Conservation (phyloP, 2,888 invertebrate genomes). For the Drosophila hamatofila region DNA sequence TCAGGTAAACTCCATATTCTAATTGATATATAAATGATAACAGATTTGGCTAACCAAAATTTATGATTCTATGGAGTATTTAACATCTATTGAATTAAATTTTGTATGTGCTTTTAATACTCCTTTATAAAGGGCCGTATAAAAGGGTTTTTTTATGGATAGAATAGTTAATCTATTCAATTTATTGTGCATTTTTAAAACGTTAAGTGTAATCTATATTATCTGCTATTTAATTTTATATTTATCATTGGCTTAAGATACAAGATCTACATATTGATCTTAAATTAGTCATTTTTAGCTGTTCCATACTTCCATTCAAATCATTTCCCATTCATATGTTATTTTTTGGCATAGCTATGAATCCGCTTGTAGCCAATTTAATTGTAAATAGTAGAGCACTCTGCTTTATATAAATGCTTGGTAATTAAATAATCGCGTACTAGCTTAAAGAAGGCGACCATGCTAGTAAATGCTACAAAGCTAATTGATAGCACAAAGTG, state of each 20-base stretch:
- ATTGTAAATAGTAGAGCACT: constrained; percentile 63
- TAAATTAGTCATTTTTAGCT: background rate
- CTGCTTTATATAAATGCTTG: constrained; percentile 90
- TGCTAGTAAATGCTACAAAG: constrained; percentile 94
- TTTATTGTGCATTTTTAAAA: background rate
- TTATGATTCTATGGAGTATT: too few species aligned
- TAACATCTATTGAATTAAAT: too few species aligned
- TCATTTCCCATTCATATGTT: background rate
- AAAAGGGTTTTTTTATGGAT: too few species aligned
- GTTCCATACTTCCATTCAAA: constrained; percentile 1
- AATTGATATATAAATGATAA: background rate
- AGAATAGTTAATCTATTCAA: background rate
- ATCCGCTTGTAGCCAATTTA: constrained; percentile 7
- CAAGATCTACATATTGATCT: background rate
- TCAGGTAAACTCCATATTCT: background rate
- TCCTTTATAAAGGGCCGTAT: too few species aligned
- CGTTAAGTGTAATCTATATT: background rate
- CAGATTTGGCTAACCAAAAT: background rate
- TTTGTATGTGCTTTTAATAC: too few species aligned
- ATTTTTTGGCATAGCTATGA: constrained; percentile 14
- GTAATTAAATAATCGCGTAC: constrained; percentile 94
- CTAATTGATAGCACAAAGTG: constrained; percentile 95
- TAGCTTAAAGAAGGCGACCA: constrained; percentile 95
- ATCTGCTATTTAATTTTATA: background rate
- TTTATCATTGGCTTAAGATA: constrained; percentile 1